Evolutionary conservation across 1,140 invertebrate genomes (phyloP), one percentile per base, ranked within the genome.

Genomic region (Ceratitis capitata): DNA sequence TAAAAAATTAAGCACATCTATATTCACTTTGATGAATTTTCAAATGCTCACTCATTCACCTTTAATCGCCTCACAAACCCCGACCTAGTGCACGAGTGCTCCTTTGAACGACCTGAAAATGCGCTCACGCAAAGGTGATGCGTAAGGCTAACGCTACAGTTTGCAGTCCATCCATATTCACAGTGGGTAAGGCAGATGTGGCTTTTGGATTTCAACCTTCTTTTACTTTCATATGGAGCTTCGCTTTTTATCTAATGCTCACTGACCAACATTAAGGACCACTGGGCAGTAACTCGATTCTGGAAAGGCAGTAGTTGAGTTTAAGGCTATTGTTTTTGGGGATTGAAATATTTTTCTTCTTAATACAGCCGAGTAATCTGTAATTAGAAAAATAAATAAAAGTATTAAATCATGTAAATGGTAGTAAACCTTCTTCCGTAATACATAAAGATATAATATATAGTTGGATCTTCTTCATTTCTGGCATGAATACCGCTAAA

Each of bases 31-130:
- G 69, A 45, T 45, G 69, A 78, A 78, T 78, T 78, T 78, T 78
- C 35, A 78, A 78, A 78, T 32, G 69, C 69, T n/a, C n/a, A 26
- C 39, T 78, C 69, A 45, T 78, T 78, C 69, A 45, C 69, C 45
- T 78, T 78, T 78, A 78, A 78, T 78, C 69, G 69, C 35, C 39
- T 78, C n/a, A 39, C 69, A 78, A n/a, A 45, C 39, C 69, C 45
- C 39, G 45, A 45, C 10, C 29, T 64, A n/a, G n/a, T n/a, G n/a
- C n/a, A n/a, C n/a, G n/a, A n/a, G n/a, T n/a, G n/a, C n/a, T n/a
- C n/a, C n/a, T n/a, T n/a, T n/a, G n/a, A n/a, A n/a, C 61, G 12
- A 69, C 61, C 61, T 32, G 39, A 5, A n/a, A 19, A 0, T 29
- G 29, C 0, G 61, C 61, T 69, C 61, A 69, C 61, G 61, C 61